Percentiles rank a stretch among this genome's conserved stretches.
phyloP scores from a whole-genome alignment of 23 tunicate genomes.

The Clavelina lepadiformis region DNA sequence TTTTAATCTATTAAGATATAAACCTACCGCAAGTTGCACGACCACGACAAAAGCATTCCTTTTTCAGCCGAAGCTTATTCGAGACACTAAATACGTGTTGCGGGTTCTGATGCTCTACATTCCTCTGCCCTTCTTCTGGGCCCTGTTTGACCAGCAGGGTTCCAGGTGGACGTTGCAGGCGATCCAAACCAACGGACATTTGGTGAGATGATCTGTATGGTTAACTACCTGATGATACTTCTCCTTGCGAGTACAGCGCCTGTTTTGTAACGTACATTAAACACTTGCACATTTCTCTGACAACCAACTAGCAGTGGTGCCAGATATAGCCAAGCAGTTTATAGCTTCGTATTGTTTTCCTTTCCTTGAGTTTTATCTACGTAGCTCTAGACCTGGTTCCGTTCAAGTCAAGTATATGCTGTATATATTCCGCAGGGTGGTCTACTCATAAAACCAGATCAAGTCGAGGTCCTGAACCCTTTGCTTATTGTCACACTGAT shows the following conservation, averaged over 20 bases:
- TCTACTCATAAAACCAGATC: slow-evolving; percentile 83
- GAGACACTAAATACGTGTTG: slow-evolving; percentile 94
- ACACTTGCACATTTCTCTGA: too few species aligned
- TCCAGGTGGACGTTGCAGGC: slow-evolving; percentile 98
- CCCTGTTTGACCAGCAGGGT: slow-evolving; percentile 97
- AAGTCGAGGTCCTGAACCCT: slow-evolving; percentile 89
- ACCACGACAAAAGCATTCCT: too few species aligned
- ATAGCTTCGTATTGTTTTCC: background rate
- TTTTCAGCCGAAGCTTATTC: slow-evolving; percentile 74
- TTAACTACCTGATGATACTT: too few species aligned
- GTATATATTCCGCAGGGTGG: slow-evolving; percentile 65
- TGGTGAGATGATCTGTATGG: slow-evolving; percentile 38
- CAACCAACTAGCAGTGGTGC: too few species aligned
- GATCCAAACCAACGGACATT: slow-evolving; percentile 91
- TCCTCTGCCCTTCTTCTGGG: slow-evolving; percentile 98
- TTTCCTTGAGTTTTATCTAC: background rate
- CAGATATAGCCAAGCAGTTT: too few species aligned
- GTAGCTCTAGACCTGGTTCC: too few species aligned
- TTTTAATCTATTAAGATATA: too few species aligned
- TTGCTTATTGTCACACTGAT: slow-evolving; percentile 79
- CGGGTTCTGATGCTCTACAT: slow-evolving; percentile 79
- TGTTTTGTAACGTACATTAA: too few species aligned
- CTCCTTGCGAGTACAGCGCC: too few species aligned
- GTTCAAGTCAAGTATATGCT: too few species aligned
- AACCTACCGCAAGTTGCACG: too few species aligned